These are phyloP conservation scores for Erpetoichthys calabaricus DNA, from an alignment of 2,797 vertebrate genomes.

Conservation along the genomic window DNA sequence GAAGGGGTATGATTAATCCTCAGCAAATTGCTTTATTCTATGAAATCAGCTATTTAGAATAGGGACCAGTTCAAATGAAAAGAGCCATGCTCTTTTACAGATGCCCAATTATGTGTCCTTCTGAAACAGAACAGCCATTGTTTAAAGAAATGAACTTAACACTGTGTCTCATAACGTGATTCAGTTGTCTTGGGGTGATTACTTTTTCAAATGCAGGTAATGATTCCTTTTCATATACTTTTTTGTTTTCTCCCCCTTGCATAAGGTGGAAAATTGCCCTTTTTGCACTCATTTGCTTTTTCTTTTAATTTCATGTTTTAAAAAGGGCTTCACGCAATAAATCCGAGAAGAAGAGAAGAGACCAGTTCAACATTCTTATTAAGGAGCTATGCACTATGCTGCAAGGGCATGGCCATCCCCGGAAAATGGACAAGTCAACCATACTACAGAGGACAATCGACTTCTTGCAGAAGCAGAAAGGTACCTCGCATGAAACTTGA, in stretches of 20 bases:
- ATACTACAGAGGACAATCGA: slow-evolving; percentile 68
- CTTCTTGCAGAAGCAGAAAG: slow-evolving; percentile 74
- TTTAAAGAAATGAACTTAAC: neutral
- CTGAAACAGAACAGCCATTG: neutral
- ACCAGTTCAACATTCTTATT: slow-evolving; percentile 68
- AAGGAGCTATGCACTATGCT: slow-evolving; percentile 71
- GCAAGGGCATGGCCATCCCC: slow-evolving; percentile 66
- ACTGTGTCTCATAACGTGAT: no score
- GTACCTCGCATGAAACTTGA: slow-evolving; percentile 30
- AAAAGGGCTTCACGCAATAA: slow-evolving; percentile 65
- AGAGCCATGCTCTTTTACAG: no score
- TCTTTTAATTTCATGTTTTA: slow-evolving; percentile 10
- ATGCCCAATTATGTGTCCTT: neutral
- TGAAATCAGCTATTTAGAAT: no score
- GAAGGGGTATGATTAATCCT: no score
- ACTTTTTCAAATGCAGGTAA: no score
- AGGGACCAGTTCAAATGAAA: no score
- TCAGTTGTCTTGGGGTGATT: no score
- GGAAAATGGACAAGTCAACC: slow-evolving; percentile 73
- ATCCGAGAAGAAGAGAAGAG: slow-evolving; percentile 68
- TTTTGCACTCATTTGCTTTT: neutral
- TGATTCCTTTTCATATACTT: no score
- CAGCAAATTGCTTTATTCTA: no score
- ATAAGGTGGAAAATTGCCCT: neutral
- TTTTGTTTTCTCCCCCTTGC: no score